These are phyloP conservation scores for Podotricha telesiphe DNA, from an alignment of 2,888 invertebrate genomes.

Conservation along the genomic window DNA sequence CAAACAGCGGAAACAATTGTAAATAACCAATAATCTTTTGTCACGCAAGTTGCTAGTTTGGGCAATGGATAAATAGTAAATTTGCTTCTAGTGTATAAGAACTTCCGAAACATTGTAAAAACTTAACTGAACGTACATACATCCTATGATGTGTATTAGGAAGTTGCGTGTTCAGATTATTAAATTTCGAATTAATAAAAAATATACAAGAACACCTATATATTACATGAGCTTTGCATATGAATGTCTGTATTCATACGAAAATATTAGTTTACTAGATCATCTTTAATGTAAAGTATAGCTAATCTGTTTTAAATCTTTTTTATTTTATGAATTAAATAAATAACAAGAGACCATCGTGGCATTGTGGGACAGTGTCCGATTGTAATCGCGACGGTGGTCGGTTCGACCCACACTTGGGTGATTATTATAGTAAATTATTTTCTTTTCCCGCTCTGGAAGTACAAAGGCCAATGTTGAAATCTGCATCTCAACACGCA, in stretches of 20 bases:
- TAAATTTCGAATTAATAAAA: neutral
- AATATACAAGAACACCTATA: neutral
- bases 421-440: no score
- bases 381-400: no score
- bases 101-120: slow-evolving; percentile 39
- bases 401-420: no score
- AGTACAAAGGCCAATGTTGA: no score
- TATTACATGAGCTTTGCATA: neutral
- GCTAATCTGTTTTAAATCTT: no score
- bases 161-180: slow-evolving; percentile 30
- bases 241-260: no score
- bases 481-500: no score
- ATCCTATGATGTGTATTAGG: slow-evolving; percentile 31
- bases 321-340: no score
- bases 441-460: no score
- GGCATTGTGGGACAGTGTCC: no score
- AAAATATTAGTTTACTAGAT: neutral
- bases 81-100: slow-evolving; percentile 39
- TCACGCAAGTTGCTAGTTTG: slow-evolving; percentile 67
- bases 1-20: slow-evolving; percentile 58
- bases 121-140: slow-evolving; percentile 23
- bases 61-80: slow-evolving; percentile 51
- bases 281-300: neutral
- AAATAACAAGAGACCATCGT: no score
- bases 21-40: slow-evolving; percentile 57